Conservation (phyloP, 2,113 vertebrate genomes). For the Cephalopholis sonnerati region DNA sequence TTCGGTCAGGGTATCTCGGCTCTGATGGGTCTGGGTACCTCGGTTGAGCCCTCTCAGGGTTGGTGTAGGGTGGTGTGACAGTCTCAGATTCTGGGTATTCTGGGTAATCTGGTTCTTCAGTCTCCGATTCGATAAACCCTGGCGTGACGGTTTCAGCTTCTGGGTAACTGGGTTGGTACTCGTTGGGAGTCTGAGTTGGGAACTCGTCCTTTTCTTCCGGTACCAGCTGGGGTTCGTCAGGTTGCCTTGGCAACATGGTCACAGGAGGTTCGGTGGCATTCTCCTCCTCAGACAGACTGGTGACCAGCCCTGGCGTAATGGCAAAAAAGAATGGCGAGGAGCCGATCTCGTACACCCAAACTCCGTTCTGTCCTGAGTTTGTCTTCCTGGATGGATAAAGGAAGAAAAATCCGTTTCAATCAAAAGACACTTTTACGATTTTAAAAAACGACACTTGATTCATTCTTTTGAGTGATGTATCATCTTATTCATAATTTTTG, state of each 20-base stretch:
- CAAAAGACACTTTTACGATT: neutral
- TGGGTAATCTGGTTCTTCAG: slow-evolving; percentile 4
- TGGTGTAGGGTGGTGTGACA: slow-evolving; percentile 2
- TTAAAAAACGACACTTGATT: no score
- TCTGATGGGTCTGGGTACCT: neutral
- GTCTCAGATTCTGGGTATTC: neutral
- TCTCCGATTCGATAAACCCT: neutral
- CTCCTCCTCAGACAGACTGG: slow-evolving; percentile 46
- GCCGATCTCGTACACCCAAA: slow-evolving; percentile 95
- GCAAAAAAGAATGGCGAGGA: slow-evolving; percentile 71
- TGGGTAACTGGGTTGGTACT: slow-evolving; percentile 44
- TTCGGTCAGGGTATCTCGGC: neutral
- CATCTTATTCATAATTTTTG: no score
- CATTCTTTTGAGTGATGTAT: no score
- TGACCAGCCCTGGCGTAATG: slow-evolving; percentile 67
- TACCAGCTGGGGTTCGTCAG: neutral
- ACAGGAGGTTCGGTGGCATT: neutral
- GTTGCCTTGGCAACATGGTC: slow-evolving; percentile 19
- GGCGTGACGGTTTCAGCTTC: neutral
- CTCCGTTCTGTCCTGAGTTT: slow-evolving; percentile 88
- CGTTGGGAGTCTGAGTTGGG: slow-evolving; percentile 62
- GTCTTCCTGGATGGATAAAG: slow-evolving; percentile 82
- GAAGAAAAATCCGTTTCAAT: neutral
- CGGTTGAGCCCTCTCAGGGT: neutral
- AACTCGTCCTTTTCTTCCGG: neutral